phyloP scores from a whole-genome alignment of 2,113 vertebrate genomes.

The Oncorhynchus masou region DNA sequence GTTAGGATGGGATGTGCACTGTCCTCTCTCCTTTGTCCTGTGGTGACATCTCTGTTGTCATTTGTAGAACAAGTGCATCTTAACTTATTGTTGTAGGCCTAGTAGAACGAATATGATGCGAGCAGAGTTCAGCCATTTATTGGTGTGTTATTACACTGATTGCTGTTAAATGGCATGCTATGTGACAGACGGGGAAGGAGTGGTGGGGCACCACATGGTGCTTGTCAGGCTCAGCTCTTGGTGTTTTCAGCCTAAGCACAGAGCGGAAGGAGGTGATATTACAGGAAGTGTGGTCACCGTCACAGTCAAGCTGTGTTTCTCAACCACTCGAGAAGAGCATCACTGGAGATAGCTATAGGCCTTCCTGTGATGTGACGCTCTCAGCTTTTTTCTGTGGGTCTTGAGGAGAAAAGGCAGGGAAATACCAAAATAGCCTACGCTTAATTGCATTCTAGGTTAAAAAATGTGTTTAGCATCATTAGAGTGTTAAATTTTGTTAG shows the following conservation, averaged over 20 bases:
- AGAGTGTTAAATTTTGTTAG: no score
- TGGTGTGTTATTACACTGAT: no score
- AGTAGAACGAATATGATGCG: no score
- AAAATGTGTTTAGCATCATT: no score
- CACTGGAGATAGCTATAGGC: background rate
- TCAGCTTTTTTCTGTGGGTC: background rate
- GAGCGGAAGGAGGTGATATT: slow-evolving; percentile 52
- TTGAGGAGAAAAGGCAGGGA: background rate
- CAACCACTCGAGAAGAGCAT: slow-evolving; percentile 13
- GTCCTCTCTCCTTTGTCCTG: no score
- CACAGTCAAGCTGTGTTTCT: slow-evolving; percentile 24
- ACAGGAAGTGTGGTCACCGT: slow-evolving; percentile 57
- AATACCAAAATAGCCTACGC: background rate
- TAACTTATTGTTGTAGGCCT: no score
- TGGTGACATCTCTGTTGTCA: no score
- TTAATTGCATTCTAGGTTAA: no score
- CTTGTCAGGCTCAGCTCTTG: slow-evolving; percentile 40
- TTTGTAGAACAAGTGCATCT: no score
- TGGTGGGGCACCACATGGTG: background rate
- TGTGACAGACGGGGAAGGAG: background rate
- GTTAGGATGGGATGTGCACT: background rate
- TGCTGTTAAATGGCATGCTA: background rate
- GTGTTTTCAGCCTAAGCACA: slow-evolving; percentile 22
- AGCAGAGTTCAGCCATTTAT: no score
- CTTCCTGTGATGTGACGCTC: background rate